Conservation (phyloP, 1,140 invertebrate species). For the Conus betulinus region DNA sequence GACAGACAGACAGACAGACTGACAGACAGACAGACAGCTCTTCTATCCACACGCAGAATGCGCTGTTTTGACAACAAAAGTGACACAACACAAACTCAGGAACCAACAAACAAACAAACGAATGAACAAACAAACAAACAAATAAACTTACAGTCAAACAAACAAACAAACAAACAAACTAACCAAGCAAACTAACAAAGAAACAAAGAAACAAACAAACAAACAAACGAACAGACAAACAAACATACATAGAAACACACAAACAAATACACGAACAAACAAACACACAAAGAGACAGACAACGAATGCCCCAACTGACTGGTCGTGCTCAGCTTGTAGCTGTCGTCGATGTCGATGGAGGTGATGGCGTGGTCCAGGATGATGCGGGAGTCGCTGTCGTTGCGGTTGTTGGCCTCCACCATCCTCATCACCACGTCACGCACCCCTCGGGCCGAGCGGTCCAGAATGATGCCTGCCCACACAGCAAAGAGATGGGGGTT, state of each 20-base stretch:
- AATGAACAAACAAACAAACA: too few species aligned
- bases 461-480: neutral
- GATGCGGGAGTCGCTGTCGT: constrained; percentile 33
- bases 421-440: constrained; percentile 9
- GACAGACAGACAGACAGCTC: neutral
- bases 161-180: too few species aligned
- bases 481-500: too few species aligned
- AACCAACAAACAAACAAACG: too few species aligned
- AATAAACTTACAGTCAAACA: too few species aligned
- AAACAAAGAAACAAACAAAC: too few species aligned
- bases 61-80: too few species aligned
- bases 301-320: constrained; percentile 25
- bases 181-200: too few species aligned
- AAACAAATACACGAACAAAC: neutral
- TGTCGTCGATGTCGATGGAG: constrained; percentile 39
- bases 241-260: neutral
- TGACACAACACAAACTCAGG: too few species aligned
- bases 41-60: too few species aligned
- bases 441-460: constrained; percentile 8
- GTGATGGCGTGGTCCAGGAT: constrained; percentile 23
- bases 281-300: neutral
- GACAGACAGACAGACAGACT: too few species aligned
- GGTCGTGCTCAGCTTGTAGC: constrained; percentile 41
- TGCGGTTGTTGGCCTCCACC: constrained; percentile 27
- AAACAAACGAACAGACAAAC: neutral